Conservation (phyloP, 2,113 vertebrate species). For the Spermophilus dauricus region DNA sequence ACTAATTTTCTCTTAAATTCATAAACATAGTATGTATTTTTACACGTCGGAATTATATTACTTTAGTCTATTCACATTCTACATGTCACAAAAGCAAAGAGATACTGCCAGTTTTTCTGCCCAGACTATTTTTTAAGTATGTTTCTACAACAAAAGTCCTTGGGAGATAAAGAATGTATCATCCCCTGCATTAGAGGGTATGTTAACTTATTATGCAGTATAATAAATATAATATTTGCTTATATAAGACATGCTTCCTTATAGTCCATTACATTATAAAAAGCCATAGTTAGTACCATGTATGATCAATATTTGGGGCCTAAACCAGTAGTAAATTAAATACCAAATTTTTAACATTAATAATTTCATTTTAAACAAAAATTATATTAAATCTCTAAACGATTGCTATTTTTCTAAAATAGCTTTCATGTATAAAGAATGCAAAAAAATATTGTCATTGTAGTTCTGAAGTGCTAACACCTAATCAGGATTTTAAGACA, state of each 20-base stretch:
- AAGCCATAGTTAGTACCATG: not conserved
- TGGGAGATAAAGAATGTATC: no score
- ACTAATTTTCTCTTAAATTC: no score
- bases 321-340: not conserved
- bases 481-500: not conserved
- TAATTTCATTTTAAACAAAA: slow-evolving; percentile 5
- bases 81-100: no score
- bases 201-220: no score
- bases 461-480: not conserved
- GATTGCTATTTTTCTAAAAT: not conserved
- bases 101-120: no score
- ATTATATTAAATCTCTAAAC: not conserved
- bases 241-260: not conserved
- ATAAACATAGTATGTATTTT: no score
- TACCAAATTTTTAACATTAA: not conserved
- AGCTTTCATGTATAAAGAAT: not conserved
- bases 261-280: not conserved
- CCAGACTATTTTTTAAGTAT: no score
- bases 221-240: not conserved
- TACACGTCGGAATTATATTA: no score
- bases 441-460: not conserved
- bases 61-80: no score
- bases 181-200: no score
- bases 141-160: no score
- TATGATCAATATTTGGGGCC: not conserved